These are phyloP conservation scores for Coreoperca whiteheadi DNA, from an alignment of 2,113 vertebrate genomes.

Conservation along the genomic window DNA sequence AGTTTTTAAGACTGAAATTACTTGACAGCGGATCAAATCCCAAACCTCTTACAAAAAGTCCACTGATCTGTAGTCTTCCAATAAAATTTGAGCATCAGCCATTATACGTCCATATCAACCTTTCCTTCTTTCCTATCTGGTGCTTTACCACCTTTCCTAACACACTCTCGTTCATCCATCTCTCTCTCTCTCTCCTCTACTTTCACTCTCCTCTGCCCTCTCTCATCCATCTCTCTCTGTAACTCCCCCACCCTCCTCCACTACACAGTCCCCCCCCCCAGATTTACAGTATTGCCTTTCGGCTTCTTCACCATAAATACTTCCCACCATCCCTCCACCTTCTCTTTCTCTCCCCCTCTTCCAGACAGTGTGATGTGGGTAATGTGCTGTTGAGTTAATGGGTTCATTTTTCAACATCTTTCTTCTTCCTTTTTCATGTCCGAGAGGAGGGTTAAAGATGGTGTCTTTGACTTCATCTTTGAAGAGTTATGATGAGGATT, in stretches of 20 bases:
- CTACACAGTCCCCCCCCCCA: not conserved
- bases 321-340: conserved; percentile 18
- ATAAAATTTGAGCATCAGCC: conserved; percentile 36
- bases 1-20: conserved; percentile 38
- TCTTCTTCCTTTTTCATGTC: conserved; percentile 11
- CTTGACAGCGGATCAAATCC: conserved; percentile 42
- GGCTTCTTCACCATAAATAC: conserved; percentile 58
- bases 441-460: not conserved
- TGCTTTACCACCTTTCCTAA: not conserved
- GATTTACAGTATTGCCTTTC: conserved; percentile 64
- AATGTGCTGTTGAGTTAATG: conserved; percentile 58
- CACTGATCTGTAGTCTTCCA: conserved; percentile 38
- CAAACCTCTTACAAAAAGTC: conserved; percentile 39
- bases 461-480: not conserved
- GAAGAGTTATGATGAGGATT: conserved; percentile 6
- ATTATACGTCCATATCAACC: conserved; percentile 21
- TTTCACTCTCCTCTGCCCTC: not conserved
- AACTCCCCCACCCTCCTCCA: conserved; percentile 23
- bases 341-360: conserved; percentile 5
- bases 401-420: conserved; percentile 54
- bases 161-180: conserved; percentile 9
- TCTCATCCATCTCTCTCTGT: conserved; percentile 20
- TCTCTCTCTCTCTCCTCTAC: conserved; percentile 1
- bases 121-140: not conserved
- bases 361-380: conserved; percentile 41